A percentile compares a stretch with the other conserved stretches of the same genome.
Evolutionary conservation across 2,797 vertebrate genomes (phyloP).

Genomic region (Malurus splendens): DNA sequence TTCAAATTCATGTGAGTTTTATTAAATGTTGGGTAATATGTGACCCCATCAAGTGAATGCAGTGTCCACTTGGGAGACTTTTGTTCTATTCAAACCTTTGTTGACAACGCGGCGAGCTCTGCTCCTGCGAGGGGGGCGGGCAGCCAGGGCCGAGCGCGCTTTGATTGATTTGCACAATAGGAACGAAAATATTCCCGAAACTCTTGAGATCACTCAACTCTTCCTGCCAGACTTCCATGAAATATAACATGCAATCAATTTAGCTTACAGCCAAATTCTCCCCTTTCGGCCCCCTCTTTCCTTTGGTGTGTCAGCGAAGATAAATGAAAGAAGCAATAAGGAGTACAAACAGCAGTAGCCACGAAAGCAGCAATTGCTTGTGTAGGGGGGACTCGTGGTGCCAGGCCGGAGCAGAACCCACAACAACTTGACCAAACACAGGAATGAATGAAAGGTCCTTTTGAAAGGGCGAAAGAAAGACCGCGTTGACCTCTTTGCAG

Average conservation of each 20-base stretch:
- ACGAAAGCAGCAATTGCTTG: constrained; percentile 51
- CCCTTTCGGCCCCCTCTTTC: constrained; percentile 40
- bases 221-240: constrained; percentile 60
- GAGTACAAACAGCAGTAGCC: constrained; percentile 60
- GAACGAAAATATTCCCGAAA: constrained; percentile 55
- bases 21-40: constrained; percentile 44
- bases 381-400: constrained; percentile 24
- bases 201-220: constrained; percentile 46
- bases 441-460: constrained; percentile 63
- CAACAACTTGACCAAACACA: constrained; percentile 65
- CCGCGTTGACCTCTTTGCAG: constrained; percentile 52
- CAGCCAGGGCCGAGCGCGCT: not conserved
- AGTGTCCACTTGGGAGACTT: constrained; percentile 44
- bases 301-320: constrained; percentile 67
- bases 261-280: constrained; percentile 64
- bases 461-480: constrained; percentile 61
- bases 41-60: constrained; percentile 34
- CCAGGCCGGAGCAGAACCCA: constrained; percentile 52
- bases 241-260: constrained; percentile 70
- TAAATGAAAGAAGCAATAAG: constrained; percentile 64
- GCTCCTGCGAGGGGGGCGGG: constrained; percentile 6
- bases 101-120: constrained; percentile 8
- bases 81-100: constrained; percentile 43
- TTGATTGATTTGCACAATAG: constrained; percentile 60
- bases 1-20: constrained; percentile 43